Percentiles rank a stretch among this genome's conserved stretches.
Conservation (phyloP, 2,113 vertebrate species). For the Mesoclemmys tuberculata region DNA sequence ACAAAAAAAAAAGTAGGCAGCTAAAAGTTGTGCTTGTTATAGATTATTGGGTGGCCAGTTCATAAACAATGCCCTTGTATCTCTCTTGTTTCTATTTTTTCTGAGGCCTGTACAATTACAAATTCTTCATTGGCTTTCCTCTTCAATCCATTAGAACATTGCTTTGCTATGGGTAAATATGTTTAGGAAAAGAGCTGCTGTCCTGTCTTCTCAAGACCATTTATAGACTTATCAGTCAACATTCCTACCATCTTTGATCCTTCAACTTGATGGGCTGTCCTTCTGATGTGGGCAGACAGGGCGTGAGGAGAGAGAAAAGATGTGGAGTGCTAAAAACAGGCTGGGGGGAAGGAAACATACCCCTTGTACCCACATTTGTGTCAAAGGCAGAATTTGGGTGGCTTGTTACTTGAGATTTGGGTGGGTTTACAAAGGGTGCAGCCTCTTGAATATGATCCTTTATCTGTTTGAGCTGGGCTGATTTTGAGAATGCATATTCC, state of each 20-base stretch:
- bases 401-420: neutral
- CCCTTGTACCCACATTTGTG: neutral
- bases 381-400: neutral
- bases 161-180: neutral
- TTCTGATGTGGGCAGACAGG: neutral
- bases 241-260: constrained; percentile 31
- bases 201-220: constrained; percentile 40
- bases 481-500: neutral
- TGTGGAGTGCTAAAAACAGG: neutral
- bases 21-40: neutral
- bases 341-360: neutral
- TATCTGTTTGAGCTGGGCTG: fast-evolving
- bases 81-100: fast-evolving
- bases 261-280: neutral
- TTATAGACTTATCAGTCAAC: constrained; percentile 33
- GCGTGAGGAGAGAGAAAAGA: neutral
- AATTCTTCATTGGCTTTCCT: neutral
- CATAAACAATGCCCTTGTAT: neutral
- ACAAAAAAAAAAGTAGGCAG: neutral
- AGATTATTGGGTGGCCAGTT: neutral
- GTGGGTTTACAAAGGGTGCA: neutral
- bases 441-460: fast-evolving
- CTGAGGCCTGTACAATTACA: neutral
- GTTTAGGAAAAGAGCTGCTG: constrained; percentile 35
- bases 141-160: constrained; percentile 6